These are phyloP conservation scores for Sphinx pinastri DNA, from an alignment of 2,888 invertebrate genomes.

Conservation along the genomic window DNA sequence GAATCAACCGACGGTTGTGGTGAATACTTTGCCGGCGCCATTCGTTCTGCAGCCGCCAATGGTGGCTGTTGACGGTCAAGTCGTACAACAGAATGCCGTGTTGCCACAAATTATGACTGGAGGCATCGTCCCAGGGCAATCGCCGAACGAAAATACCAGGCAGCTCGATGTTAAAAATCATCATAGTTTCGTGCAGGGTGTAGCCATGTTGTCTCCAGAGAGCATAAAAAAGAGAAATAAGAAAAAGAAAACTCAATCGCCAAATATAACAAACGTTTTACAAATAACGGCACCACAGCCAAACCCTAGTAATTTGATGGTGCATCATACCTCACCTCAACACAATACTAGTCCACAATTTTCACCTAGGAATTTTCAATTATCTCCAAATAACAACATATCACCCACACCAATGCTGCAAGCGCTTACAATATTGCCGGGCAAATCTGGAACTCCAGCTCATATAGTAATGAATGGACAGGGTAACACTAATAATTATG, in stretches of 20 bases:
- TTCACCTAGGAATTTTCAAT: slow-evolving; percentile 90
- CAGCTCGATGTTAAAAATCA: slow-evolving; percentile 83
- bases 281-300: slow-evolving; percentile 88
- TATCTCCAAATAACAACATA: slow-evolving; percentile 87
- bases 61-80: slow-evolving; percentile 89
- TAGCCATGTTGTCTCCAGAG: slow-evolving; percentile 87
- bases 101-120: slow-evolving; percentile 88
- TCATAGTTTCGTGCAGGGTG: slow-evolving; percentile 68
- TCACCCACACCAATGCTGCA: slow-evolving; percentile 88
- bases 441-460: slow-evolving; percentile 88
- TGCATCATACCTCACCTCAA: slow-evolving; percentile 77
- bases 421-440: slow-evolving; percentile 90
- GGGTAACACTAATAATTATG: slow-evolving; percentile 83
- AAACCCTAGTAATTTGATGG: slow-evolving; percentile 85
- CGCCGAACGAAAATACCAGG: slow-evolving; percentile 74
- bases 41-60: slow-evolving; percentile 91
- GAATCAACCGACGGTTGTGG: slow-evolving; percentile 90
- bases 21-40: slow-evolving; percentile 91
- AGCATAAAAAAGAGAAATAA: slow-evolving; percentile 86
- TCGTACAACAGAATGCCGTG: slow-evolving; percentile 87
- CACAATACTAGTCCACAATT: slow-evolving; percentile 82
- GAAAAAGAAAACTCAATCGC: slow-evolving; percentile 88
- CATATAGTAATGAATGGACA: slow-evolving; percentile 92
- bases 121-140: slow-evolving; percentile 84
- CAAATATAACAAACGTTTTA: slow-evolving; percentile 88